Evolutionary conservation across 2,888 invertebrate species (phyloP), one percentile per base, ranked within the genome.

Genomic region (Dromius quadrimaculatus): DNA sequence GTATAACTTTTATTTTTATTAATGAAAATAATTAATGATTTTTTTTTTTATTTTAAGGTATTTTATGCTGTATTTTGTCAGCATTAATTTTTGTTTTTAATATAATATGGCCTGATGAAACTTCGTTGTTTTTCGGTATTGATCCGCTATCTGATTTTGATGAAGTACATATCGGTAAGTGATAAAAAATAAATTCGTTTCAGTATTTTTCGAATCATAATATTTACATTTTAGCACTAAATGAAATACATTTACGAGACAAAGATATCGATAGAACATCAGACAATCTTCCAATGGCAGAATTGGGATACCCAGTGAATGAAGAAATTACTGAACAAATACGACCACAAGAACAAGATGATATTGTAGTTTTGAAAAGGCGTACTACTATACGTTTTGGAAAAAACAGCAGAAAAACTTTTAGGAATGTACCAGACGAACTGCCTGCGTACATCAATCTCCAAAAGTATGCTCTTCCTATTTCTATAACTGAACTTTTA

Each of bases 121-220:
- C 85, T 6, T 81, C 84, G 43, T 76, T 78, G 8, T 85, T 85
- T 75, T 85, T 87, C 75, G 85, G 84, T 0, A 79, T 85, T 11
- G 85, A 87, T 76, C 85, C 85, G 2, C 78, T 86, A 5, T 79
- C 81, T 36, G 82, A 82, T 74, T 84, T 84, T 63, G 85, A 86
- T 70, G 85, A 86, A 76, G 80, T 79, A 45, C 80, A 84, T 73
- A 74, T 83, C 28, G 81, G 85, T 86, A 80, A 80, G 81, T 78
- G 1, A 32, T 19, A 36, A 13, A 22, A 62, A 41, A 3, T 47
- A 17, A 19, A 43, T 32, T 15, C 28, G 1, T 9, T 22, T 1
- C 23, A 15, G 5, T 54, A 28, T 0, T 5, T 22, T 54, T 23
- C 6, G n/a, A 23, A 8, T 50, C 2, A 20, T 17, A 38, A 38